These are phyloP conservation scores for Trichogramma evanescens DNA, from an alignment of 2,888 invertebrate genomes.

Conservation along the genomic window DNA sequence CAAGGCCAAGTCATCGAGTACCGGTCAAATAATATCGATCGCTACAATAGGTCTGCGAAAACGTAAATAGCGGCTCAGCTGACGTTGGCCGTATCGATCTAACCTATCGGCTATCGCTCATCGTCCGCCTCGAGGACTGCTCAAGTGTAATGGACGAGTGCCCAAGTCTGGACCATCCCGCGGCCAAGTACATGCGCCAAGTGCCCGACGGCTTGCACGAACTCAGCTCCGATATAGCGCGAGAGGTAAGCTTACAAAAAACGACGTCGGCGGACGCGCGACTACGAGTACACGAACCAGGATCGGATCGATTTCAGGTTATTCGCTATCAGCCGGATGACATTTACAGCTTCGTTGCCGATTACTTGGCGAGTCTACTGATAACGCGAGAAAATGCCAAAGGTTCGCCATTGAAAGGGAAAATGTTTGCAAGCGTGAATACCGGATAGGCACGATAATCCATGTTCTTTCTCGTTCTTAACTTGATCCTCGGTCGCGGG, in stretches of 20 bases:
- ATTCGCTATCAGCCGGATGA: conserved; percentile 61
- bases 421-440: neutral
- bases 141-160: too few relatives aligned
- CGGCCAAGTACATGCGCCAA: conserved; percentile 48
- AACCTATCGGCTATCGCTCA: too few relatives aligned
- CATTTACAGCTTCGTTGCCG: conserved; percentile 60
- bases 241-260: conserved; percentile 52
- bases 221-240: conserved; percentile 64
- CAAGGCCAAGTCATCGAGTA: too few relatives aligned
- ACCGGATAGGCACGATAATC: too few relatives aligned
- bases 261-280: too few relatives aligned
- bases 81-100: too few relatives aligned
- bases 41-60: too few relatives aligned
- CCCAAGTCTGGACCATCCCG: too few relatives aligned
- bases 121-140: too few relatives aligned
- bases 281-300: too few relatives aligned
- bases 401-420: conserved; percentile 26
- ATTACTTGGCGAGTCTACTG: conserved; percentile 61
- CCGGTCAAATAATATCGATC: too few relatives aligned
- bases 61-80: too few relatives aligned
- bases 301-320: conserved; percentile 47
- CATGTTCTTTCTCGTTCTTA: neutral
- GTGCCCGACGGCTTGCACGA: conserved; percentile 65
- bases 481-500: neutral
- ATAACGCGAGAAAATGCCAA: conserved; percentile 57